Percentiles rank a stretch among this genome's conserved stretches.
phyloP scores from a whole-genome alignment of 2,888 invertebrate species.

The Caenorhabditis becei region DNA sequence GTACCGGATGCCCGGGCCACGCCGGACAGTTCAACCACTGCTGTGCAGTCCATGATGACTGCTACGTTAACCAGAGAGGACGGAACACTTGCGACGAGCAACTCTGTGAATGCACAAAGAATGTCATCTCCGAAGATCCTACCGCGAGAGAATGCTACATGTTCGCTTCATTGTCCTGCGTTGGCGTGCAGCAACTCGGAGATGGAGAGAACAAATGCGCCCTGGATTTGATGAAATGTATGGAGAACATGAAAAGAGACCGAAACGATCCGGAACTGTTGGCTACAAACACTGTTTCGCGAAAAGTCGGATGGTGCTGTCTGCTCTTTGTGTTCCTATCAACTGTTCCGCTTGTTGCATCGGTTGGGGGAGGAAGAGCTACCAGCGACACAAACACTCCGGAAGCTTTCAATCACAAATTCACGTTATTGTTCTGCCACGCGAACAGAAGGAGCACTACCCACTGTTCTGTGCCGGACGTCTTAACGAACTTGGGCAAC shows the following conservation, averaged over 20 bases:
- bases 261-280: too few relatives aligned
- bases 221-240: conserved; percentile 5
- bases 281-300: too few relatives aligned
- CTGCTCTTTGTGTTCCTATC: too few relatives aligned
- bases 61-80: background rate
- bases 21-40: background rate
- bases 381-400: too few relatives aligned
- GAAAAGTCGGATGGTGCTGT: too few relatives aligned
- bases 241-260: background rate
- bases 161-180: background rate
- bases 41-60: background rate
- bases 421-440: too few relatives aligned
- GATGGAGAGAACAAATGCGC: background rate
- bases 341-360: too few relatives aligned
- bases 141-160: background rate
- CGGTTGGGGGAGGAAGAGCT: too few relatives aligned
- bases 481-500: too few relatives aligned
- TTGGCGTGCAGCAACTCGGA: background rate
- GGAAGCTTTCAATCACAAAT: too few relatives aligned
- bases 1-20: background rate
- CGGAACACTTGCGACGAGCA: background rate
- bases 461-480: too few relatives aligned
- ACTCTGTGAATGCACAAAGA: background rate
- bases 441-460: too few relatives aligned
- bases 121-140: background rate